These are phyloP conservation scores for Tenthredo notha DNA, from an alignment of 2,888 invertebrate genomes.

Conservation along the genomic window DNA sequence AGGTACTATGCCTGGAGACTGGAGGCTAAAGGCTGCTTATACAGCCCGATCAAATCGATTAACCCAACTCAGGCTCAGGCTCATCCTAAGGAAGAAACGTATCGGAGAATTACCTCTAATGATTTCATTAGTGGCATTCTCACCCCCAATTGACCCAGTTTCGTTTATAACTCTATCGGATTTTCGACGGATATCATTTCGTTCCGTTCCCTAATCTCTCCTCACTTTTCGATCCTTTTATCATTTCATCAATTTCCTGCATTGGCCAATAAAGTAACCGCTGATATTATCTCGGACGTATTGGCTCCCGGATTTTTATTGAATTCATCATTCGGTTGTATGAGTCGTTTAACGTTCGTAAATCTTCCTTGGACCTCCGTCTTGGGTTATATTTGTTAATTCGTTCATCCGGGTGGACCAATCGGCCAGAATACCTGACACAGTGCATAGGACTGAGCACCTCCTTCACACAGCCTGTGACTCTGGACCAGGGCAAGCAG, in stretches of 20 bases:
- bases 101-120: background rate
- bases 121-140: slow-evolving; percentile 27
- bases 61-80: slow-evolving; percentile 25
- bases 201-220: background rate
- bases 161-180: background rate
- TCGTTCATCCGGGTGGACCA: slow-evolving; percentile 63
- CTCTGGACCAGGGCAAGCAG: slow-evolving; percentile 63
- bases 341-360: background rate
- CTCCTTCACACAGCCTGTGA: slow-evolving; percentile 52
- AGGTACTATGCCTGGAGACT: slow-evolving; percentile 84
- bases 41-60: slow-evolving; percentile 52
- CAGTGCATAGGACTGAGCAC: slow-evolving; percentile 51
- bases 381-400: slow-evolving; percentile 62
- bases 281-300: background rate
- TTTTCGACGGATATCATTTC: background rate
- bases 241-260: background rate
- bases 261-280: background rate
- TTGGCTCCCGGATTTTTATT: background rate
- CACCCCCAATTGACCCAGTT: background rate
- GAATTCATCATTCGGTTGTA: background rate
- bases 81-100: slow-evolving; percentile 12
- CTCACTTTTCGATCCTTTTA: background rate
- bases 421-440: slow-evolving; percentile 62
- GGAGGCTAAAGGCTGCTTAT: slow-evolving; percentile 8
- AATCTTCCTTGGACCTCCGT: slow-evolving; percentile 15